Evolutionary conservation across 1,140 invertebrate genomes (phyloP).

Genomic region (Heliconius melpomene): DNA sequence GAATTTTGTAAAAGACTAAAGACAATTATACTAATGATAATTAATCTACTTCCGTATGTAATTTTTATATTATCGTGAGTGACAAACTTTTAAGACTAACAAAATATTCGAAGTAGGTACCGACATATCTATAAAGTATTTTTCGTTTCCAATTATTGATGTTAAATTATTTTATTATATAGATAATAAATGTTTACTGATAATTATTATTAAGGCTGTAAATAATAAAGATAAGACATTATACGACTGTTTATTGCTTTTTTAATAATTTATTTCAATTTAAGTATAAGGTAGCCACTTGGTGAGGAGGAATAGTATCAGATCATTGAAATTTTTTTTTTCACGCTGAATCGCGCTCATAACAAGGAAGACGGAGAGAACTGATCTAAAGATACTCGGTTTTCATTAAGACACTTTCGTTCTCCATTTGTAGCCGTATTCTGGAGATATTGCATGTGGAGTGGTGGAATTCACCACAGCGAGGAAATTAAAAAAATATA

Average conservation of each 20-base stretch:
- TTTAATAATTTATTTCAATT: neutral
- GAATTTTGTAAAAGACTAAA: neutral
- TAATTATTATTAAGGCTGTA: conserved; percentile 3
- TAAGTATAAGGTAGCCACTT: neutral
- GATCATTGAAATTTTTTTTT: neutral
- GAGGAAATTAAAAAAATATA: too few relatives aligned
- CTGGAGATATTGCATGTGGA: too few relatives aligned
- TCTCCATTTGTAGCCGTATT: too few relatives aligned
- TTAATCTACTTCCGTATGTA: neutral
- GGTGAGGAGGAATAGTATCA: neutral
- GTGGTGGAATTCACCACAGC: too few relatives aligned
- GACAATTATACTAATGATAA: too few relatives aligned
- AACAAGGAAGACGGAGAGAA: too few relatives aligned
- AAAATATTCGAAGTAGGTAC: neutral
- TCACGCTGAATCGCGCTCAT: too few relatives aligned
- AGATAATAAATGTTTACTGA: neutral
- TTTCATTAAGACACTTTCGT: too few relatives aligned
- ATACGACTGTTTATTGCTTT: neutral
- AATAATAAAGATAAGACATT: conserved; percentile 9
- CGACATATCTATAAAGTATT: neutral
- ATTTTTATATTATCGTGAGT: neutral
- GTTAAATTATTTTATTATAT: neutral
- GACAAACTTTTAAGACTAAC: neutral
- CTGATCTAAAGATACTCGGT: too few relatives aligned
- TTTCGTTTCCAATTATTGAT: neutral